A percentile compares a stretch with the other conserved stretches of the same genome.
These are phyloP conservation scores for Norana najaformis DNA, from an alignment of 2,888 invertebrate species.

Conservation along the genomic window DNA sequence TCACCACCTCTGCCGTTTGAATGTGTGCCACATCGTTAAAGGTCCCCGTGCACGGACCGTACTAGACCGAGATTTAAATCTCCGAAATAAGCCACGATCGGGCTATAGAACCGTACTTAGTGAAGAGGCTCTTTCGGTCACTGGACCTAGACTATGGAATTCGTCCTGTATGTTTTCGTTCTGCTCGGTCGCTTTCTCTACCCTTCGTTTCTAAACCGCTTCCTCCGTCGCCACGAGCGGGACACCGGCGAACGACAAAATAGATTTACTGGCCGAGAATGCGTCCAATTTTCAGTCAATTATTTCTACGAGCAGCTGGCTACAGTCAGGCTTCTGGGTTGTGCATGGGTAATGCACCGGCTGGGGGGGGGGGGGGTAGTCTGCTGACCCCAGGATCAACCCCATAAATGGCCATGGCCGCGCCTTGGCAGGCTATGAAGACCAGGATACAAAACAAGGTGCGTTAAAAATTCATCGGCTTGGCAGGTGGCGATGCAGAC, in stretches of 20 bases:
- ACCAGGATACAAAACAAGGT: not conserved
- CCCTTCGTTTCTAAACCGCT: not conserved
- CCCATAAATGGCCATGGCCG: not conserved
- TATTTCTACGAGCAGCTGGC: not conserved
- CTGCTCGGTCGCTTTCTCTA: not conserved
- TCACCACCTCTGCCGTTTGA: too few species aligned
- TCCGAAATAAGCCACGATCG: too few species aligned
- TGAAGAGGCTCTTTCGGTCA: too few species aligned
- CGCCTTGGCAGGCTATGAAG: not conserved
- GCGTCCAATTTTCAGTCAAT: constrained; percentile 6
- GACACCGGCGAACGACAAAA: not conserved
- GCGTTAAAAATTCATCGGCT: not conserved
- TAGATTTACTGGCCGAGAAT: not conserved
- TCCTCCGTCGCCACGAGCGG: not conserved
- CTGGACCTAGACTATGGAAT: too few species aligned
- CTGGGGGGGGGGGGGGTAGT: not conserved
- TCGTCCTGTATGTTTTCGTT: too few species aligned
- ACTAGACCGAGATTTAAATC: too few species aligned
- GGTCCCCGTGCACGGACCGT: too few species aligned
- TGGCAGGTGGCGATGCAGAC: not conserved
- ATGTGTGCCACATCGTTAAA: too few species aligned
- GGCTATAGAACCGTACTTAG: too few species aligned
- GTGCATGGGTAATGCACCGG: not conserved
- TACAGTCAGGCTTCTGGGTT: not conserved
- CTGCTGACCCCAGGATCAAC: not conserved